Evolutionary conservation across 2,888 invertebrate genomes (phyloP), one percentile per base, ranked within the genome.

Genomic region (Apamea anceps): DNA sequence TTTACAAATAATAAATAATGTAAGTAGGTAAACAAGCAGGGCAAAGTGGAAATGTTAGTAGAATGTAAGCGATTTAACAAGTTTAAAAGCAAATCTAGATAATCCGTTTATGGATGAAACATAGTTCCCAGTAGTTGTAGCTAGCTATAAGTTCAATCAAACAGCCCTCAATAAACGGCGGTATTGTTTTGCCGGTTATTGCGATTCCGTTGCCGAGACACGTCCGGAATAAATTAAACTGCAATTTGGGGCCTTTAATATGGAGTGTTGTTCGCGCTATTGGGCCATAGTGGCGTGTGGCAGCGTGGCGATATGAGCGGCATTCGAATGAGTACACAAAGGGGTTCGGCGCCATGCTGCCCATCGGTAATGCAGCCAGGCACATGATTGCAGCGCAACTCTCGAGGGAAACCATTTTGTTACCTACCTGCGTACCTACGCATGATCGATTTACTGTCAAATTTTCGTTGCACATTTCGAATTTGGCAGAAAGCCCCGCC

Each of bases 141-240:
- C 85, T 89, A 88, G 88, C 89, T 91, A 90, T 93, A 91, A 93
- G 91, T 94, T 93, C 93, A 94, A 94, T 95, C 93, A 94, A 94
- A 94, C 93, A 92, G 89, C 90, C 92, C 91, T 92, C 94, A 93
- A 95, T 95, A 95, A 95, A 94, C 92, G 93, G 91, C 92, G 94
- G 93, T 94, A 96, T 95, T 95, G 96, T 96, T 96, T 96, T 95
- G 94, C 92, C 93, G 93, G 96, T 96, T 96, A 96, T 96, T 96
- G 95, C 96, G 95, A 96, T 95, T 95, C 95, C 94, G 95, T 95
- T 96, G 95, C 96, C 95, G 96, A 95, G 95, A 96, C 96, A 96
- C 96, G 96, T 94, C 91, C 95, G 91, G 96, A 96, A 97, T 97
- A 96, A 96, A 96, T 96, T 96, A 96, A 96, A 96, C 94, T 96